Evolutionary conservation across 2,888 invertebrate genomes (phyloP).

Genomic region (Halictus ligatus): DNA sequence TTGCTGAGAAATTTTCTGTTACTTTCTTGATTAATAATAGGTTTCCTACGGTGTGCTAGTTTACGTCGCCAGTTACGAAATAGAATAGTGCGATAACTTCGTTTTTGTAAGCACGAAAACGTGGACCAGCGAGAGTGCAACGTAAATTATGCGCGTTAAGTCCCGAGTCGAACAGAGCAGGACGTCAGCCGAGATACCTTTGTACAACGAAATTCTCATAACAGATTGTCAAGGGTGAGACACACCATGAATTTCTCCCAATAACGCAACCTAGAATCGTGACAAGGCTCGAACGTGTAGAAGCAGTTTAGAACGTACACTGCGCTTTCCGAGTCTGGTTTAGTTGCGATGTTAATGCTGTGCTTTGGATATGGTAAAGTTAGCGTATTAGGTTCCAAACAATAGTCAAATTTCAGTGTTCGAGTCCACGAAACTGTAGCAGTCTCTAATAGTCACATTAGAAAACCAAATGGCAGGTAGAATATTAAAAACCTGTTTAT

Average conservation of each 20-base stretch:
- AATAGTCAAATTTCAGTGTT: neutral
- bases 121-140: neutral
- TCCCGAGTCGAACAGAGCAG: neutral
- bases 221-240: conserved; percentile 20
- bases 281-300: conserved; percentile 15
- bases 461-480: neutral
- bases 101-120: neutral
- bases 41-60: too few relatives aligned
- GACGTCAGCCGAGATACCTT: neutral
- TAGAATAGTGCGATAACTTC: too few relatives aligned
- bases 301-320: neutral
- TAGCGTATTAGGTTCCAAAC: neutral
- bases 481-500: neutral
- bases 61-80: neutral
- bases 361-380: neutral
- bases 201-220: conserved; percentile 12
- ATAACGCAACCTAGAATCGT: neutral
- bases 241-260: conserved; percentile 24
- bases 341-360: conserved; percentile 9
- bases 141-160: neutral
- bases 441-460: neutral
- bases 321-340: neutral
- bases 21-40: too few relatives aligned
- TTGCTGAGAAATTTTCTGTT: neutral
- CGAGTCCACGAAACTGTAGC: neutral